Percentiles rank a stretch among this genome's conserved stretches.
phyloP scores from a whole-genome alignment of 2,113 vertebrate genomes.

The Dromiciops gliroides region DNA sequence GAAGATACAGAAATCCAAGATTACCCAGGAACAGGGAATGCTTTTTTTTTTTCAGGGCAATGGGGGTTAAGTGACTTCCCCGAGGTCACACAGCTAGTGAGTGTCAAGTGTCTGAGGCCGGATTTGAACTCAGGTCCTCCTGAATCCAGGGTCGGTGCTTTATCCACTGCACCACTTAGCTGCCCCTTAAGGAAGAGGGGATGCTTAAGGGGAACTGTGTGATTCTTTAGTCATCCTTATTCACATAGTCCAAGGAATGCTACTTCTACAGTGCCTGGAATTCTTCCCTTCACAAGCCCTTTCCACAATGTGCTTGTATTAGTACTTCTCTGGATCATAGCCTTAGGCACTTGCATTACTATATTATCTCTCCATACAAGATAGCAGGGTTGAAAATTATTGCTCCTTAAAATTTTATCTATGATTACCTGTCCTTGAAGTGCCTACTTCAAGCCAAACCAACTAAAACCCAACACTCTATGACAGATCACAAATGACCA shows the following conservation, averaged over 20 bases:
- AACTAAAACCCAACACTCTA: neutral
- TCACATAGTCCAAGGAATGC: neutral
- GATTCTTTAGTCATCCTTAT: neutral
- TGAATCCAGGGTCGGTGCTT: no score
- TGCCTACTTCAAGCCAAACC: neutral
- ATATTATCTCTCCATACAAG: neutral
- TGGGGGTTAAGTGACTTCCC: no score
- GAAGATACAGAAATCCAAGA: neutral
- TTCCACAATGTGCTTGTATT: neutral
- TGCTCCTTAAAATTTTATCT: slow-evolving; percentile 47
- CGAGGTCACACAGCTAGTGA: no score
- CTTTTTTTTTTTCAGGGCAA: no score
- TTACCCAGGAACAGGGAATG: neutral
- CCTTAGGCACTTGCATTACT: neutral
- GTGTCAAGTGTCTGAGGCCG: no score
- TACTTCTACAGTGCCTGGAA: neutral
- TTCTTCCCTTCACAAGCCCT: neutral
- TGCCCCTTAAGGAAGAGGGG: neutral
- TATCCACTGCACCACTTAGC: no score
- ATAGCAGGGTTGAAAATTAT: neutral
- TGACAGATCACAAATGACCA: neutral
- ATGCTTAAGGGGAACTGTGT: neutral
- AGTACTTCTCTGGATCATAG: neutral
- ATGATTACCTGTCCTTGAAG: slow-evolving; percentile 15
- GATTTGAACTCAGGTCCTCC: no score